Conservation (phyloP, 2,888 invertebrate species). For the Catocala sponsa region DNA sequence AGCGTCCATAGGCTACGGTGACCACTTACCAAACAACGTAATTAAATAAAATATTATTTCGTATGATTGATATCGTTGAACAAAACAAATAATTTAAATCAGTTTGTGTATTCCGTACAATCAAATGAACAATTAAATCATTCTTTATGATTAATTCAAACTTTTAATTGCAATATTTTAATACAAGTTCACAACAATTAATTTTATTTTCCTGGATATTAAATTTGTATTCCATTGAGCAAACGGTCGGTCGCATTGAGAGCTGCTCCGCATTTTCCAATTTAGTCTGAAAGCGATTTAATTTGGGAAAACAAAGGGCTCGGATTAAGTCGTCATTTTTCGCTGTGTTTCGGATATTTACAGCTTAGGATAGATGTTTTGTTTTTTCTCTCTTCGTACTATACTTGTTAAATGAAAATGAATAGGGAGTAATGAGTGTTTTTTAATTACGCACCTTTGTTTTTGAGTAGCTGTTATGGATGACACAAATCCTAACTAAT, state of each 20-base stretch:
- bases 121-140: slow-evolving; percentile 19
- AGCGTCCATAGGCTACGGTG: too few species aligned
- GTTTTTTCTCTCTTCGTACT: slow-evolving; percentile 15
- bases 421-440: slow-evolving; percentile 10
- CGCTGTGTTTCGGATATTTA: slow-evolving; percentile 43
- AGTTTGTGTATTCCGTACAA: not conserved
- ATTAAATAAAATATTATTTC: too few species aligned
- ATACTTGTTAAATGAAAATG: not conserved
- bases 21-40: too few species aligned
- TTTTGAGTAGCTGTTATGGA: not conserved
- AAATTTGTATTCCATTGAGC: slow-evolving; percentile 50
- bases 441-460: not conserved
- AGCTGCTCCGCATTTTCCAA: slow-evolving; percentile 65
- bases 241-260: slow-evolving; percentile 44
- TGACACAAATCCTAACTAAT: too few species aligned
- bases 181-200: slow-evolving; percentile 28
- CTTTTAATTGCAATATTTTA: slow-evolving; percentile 29
- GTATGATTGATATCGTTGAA: too few species aligned
- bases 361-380: slow-evolving; percentile 42
- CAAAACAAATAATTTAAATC: not conserved
- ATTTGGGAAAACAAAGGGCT: slow-evolving; percentile 78
- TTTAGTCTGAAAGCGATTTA: slow-evolving; percentile 76
- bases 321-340: slow-evolving; percentile 70
- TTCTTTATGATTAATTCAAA: slow-evolving; percentile 21
- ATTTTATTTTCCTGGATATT: slow-evolving; percentile 48